Percentiles rank a stretch among this genome's conserved stretches.
Evolutionary conservation across 2,888 invertebrate genomes (phyloP).

Genomic region (Ophion ventricosus): DNA sequence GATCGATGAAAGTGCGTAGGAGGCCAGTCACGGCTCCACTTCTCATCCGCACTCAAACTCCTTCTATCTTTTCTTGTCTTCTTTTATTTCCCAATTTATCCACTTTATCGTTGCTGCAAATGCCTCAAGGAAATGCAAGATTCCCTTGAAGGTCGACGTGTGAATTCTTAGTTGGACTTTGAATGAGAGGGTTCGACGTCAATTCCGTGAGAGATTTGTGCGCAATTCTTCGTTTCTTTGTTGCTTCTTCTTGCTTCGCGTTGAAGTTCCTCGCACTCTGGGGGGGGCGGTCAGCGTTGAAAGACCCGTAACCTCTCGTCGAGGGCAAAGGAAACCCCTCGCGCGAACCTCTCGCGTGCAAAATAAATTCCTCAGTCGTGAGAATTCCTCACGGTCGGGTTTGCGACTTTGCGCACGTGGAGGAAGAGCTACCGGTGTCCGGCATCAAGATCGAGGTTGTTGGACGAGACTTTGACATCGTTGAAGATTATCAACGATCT

Average conservation of each 20-base stretch:
- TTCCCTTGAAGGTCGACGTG: conserved; percentile 36
- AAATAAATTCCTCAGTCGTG: conserved; percentile 39
- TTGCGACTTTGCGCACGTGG: conserved; percentile 32
- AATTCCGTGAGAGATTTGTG: not conserved
- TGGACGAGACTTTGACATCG: conserved; percentile 52
- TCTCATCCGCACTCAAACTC: not conserved
- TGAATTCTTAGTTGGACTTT: conserved; percentile 16
- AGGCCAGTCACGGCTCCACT: conserved; percentile 23
- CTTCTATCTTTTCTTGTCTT: not conserved
- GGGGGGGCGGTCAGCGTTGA: conserved; percentile 60
- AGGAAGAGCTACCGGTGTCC: conserved; percentile 59
- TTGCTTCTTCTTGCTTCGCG: conserved; percentile 3
- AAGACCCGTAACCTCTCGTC: conserved; percentile 61
- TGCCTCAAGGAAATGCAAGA: not conserved
- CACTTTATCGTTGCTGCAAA: not conserved
- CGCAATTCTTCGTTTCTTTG: conserved; percentile 1
- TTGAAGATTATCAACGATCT: not conserved
- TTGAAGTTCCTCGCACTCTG: too few species aligned
- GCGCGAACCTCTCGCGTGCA: conserved; percentile 52
- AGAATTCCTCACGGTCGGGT: conserved; percentile 63
- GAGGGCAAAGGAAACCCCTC: conserved; percentile 64
- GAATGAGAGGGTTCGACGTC: conserved; percentile 27
- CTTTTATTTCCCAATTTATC: not conserved
- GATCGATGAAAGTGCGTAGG: conserved; percentile 64
- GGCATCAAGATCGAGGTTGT: conserved; percentile 69